These are phyloP conservation scores for Pseudomugil tenellus DNA, from an alignment of 2,797 vertebrate genomes.

Conservation along the genomic window DNA sequence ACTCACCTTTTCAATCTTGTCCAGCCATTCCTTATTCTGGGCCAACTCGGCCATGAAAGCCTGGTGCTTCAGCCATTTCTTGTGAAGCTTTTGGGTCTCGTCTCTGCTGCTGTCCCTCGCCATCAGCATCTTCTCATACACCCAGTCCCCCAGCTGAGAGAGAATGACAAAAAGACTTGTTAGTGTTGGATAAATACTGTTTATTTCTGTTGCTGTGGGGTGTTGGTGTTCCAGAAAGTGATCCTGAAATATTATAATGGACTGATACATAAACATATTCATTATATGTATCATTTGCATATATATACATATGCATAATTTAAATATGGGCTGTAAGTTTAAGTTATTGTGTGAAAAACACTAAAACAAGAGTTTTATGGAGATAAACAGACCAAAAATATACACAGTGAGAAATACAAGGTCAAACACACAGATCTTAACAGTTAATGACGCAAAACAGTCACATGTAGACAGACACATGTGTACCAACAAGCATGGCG, in stretches of 20 bases:
- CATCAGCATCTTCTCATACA: slow-evolving; percentile 90
- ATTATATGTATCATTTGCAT: too few relatives aligned
- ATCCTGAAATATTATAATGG: neutral
- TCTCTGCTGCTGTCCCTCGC: slow-evolving; percentile 87
- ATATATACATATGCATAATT: neutral
- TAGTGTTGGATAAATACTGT: slow-evolving; percentile 21
- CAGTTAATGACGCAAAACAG: slow-evolving; percentile 52
- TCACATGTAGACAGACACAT: slow-evolving; percentile 69
- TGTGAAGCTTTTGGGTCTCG: slow-evolving; percentile 88
- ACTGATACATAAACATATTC: too few relatives aligned
- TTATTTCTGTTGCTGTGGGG: slow-evolving; percentile 1
- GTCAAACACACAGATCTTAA: slow-evolving; percentile 60
- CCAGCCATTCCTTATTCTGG: slow-evolving; percentile 93
- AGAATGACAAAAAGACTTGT: slow-evolving; percentile 8
- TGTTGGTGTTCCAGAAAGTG: neutral
- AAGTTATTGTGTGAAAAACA: neutral
- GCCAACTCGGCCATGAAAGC: slow-evolving; percentile 92
- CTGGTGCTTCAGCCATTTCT: slow-evolving; percentile 94
- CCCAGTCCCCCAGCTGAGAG: slow-evolving; percentile 85
- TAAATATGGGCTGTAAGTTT: too few relatives aligned
- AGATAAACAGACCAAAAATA: slow-evolving; percentile 8
- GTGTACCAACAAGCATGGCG: slow-evolving; percentile 68
- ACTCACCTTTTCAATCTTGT: slow-evolving; percentile 92
- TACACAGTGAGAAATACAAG: slow-evolving; percentile 45
- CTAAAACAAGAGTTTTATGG: neutral